A percentile compares a stretch with the other conserved stretches of the same genome.
Evolutionary conservation across 2,888 invertebrate genomes (phyloP).

Genomic region (Antitype chi): DNA sequence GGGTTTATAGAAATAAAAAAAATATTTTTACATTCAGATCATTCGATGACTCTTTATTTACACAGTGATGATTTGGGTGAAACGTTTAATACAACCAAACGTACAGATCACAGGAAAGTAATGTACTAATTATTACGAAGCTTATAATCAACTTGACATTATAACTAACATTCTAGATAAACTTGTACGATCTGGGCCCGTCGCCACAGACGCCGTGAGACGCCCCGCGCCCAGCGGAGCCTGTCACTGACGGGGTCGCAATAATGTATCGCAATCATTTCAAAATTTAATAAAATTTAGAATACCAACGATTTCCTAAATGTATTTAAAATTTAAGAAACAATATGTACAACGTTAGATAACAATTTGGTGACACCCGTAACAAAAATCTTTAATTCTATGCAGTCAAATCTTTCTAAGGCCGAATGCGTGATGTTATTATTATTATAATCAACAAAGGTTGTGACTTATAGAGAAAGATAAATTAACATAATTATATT

Average conservation of each 20-base stretch:
- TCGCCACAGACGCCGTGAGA: slow-evolving; percentile 60
- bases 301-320: slow-evolving; percentile 80
- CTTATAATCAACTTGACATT: slow-evolving; percentile 75
- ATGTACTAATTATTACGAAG: slow-evolving; percentile 80
- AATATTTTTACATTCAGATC: slow-evolving; percentile 86
- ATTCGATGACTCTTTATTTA: slow-evolving; percentile 90
- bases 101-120: slow-evolving; percentile 85
- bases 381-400: slow-evolving; percentile 80
- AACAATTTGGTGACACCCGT: slow-evolving; percentile 70
- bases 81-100: slow-evolving; percentile 83
- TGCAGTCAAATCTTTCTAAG: slow-evolving; percentile 89
- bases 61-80: slow-evolving; percentile 84
- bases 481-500: slow-evolving; percentile 25
- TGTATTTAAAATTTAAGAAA: slow-evolving; percentile 76
- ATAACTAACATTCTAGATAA: slow-evolving; percentile 74
- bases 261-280: slow-evolving; percentile 70
- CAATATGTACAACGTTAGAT: slow-evolving; percentile 75
- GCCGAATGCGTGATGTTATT: slow-evolving; percentile 71
- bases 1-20: slow-evolving; percentile 80
- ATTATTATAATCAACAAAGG: slow-evolving; percentile 46
- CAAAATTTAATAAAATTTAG: slow-evolving; percentile 82
- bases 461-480: slow-evolving; percentile 35
- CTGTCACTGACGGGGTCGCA: slow-evolving; percentile 67
- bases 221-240: slow-evolving; percentile 41
- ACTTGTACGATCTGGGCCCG: slow-evolving; percentile 66